Conservation (phyloP, 35 echinoderm and acorn worm species). For the Ophioderma brevispina region DNA sequence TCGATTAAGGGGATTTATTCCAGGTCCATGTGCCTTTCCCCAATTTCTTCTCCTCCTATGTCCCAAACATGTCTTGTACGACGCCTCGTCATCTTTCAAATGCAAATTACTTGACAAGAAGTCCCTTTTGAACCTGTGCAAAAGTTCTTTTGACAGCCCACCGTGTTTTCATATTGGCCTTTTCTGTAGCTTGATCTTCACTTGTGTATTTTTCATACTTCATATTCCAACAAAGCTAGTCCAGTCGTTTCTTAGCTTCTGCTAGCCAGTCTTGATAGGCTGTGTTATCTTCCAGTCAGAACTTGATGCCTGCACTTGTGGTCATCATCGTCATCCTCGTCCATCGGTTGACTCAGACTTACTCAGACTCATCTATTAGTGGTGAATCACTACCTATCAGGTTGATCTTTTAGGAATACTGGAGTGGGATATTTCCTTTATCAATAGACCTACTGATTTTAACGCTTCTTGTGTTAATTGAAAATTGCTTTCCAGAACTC, state of each 20-base stretch:
- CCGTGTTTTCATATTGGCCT: background rate
- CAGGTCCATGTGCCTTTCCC: background rate
- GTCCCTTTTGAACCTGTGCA: background rate
- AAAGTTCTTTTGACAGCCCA: background rate
- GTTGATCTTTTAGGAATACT: background rate
- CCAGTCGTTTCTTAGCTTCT: background rate
- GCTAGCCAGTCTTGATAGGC: slow-evolving; percentile 1
- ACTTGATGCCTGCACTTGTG: background rate
- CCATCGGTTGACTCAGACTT: background rate
- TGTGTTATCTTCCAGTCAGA: slow-evolving; percentile 14
- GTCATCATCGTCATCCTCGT: background rate
- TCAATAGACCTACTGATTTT: background rate
- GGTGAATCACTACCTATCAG: too few species aligned
- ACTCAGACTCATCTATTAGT: too few species aligned
- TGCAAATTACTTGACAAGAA: background rate
- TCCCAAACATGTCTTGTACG: background rate
- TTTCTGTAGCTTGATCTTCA: background rate
- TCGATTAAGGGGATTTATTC: background rate
- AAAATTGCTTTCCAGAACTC: background rate
- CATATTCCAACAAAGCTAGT: background rate
- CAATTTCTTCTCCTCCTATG: background rate
- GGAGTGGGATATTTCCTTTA: background rate
- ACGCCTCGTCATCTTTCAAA: background rate
- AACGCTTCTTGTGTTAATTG: background rate
- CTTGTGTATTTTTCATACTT: slow-evolving; percentile 5